A percentile compares a stretch with the other conserved stretches of the same genome.
Conservation (phyloP, 2,888 invertebrate species). For the Drosophila birchii region DNA sequence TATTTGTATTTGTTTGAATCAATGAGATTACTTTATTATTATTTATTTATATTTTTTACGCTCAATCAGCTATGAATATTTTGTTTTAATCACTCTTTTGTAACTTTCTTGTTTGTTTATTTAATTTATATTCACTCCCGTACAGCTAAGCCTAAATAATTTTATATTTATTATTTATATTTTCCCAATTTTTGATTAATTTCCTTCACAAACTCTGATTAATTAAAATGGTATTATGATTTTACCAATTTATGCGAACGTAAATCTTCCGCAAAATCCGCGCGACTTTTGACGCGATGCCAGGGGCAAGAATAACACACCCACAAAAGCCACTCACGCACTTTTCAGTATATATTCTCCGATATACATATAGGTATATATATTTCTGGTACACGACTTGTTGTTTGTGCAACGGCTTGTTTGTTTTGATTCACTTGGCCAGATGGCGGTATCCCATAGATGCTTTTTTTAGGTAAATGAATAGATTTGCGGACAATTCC, state of each 20-base stretch:
- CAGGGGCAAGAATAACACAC: slow-evolving; percentile 27
- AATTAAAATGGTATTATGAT: slow-evolving; percentile 9
- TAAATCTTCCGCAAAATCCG: slow-evolving; percentile 12
- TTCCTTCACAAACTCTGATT: neutral
- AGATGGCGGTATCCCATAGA: slow-evolving; percentile 13
- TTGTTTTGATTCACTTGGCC: slow-evolving; percentile 23
- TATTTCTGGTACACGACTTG: slow-evolving; percentile 6
- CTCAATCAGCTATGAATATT: neutral
- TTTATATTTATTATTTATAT: neutral
- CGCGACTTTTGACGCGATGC: slow-evolving; percentile 27
- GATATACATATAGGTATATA: slow-evolving; percentile 1
- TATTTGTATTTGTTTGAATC: neutral
- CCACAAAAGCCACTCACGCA: slow-evolving; percentile 33
- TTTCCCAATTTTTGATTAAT: neutral
- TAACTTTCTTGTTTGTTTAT: neutral
- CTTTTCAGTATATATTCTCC: slow-evolving; percentile 17
- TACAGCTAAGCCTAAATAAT: no score
- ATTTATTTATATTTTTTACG: neutral
- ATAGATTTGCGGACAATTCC: slow-evolving; percentile 20
- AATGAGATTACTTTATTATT: neutral
- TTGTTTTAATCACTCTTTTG: neutral
- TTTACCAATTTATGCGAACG: slow-evolving; percentile 9
- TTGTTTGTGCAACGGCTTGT: slow-evolving; percentile 38
- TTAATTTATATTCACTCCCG: neutral
- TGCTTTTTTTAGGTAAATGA: slow-evolving; percentile 22